Evolutionary conservation across 2,888 invertebrate species (phyloP), one percentile per base, ranked within the genome.

Genomic region (Erynnis tages): DNA sequence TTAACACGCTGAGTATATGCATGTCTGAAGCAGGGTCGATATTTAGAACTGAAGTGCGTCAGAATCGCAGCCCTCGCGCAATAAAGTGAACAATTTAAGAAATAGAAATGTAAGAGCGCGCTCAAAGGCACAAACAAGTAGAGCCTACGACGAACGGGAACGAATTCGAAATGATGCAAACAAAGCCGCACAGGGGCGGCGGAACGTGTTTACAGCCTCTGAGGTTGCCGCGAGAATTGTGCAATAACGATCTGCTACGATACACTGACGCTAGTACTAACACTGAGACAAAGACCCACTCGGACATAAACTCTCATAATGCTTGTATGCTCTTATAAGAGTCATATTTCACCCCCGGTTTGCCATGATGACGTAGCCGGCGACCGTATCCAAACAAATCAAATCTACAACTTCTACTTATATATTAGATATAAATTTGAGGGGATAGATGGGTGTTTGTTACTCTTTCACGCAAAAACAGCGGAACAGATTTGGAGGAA

Each of bases 211-310:
- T 62, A 63, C 66, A 72, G 41, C 23, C 41, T 34, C 43, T 21
- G 34, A 50, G 69, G 67, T 71, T 69, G 66, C 64, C 66, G 69
- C 67, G 58, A 62, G 62, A 60, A 65, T 82, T 79, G 76, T 63
- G 80, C 76, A 82, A 82, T 69, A 76, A 71, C 66, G 57, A 79
- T 81, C 77, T 71, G 69, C 71, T 66, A 76, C 70, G 69, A 67
- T 59, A 67, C 61, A 64, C 66, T 63, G 59, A 56, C 59, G 53
- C 54, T 55, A 30, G 29, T 65, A 56, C 61, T 62, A 47, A 58
- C 61, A 62, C 65, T 65, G 60, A 60, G 63, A 73, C 72, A 76
- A 73, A 61, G 46, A 53, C 16, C 37, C 30, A 38, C 35, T 53
- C 16, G 38, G 30, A 29, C 45, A 25, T 21, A 44, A 37, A 43